Conservation (phyloP, 2,113 vertebrate genomes). For the rat (Rattus norvegicus) region GRCr8 NC_086025.1:36127501-36128000, state of each 20-base stretch:
- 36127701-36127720: too few species aligned
- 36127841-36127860: neutral
- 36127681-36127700: too few species aligned
- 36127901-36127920: neutral
- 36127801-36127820: conserved; percentile 24
- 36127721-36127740: too few species aligned
- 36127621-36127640: too few species aligned
- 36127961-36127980: neutral
- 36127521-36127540: too few species aligned
- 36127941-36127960: neutral
- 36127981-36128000: conserved; percentile 15
- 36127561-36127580: too few species aligned
- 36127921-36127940: neutral
- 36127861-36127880: neutral
- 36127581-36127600: too few species aligned
- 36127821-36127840: neutral
- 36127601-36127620: too few species aligned
- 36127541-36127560: too few species aligned
- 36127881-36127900: conserved; percentile 14
- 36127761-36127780: neutral
- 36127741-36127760: too few species aligned
- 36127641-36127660: too few species aligned
- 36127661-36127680: too few species aligned
- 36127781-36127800: neutral
- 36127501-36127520: neutral